Base-by-base conservation (phyloP, 2,888 invertebrate species). In the Orthosia incerta region DNA sequence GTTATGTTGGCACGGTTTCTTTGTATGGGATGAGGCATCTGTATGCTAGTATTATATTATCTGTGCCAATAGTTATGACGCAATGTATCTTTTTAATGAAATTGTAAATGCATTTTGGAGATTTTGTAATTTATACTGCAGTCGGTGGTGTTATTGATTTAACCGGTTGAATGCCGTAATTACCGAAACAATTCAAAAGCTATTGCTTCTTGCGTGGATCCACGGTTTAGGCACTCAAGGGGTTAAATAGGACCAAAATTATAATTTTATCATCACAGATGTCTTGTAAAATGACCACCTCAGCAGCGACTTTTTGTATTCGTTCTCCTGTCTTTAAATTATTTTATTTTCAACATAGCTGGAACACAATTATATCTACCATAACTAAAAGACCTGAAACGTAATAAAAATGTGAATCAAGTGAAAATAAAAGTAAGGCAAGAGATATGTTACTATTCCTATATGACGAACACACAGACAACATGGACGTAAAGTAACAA, bases 381-480 rank as follows among this genome's bases (percentile, higher is more conserved):
- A 16, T 4, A 15, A 3, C 20, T 46, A 46, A 53, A 31, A n/a
- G n/a, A 67, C 45, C 31, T 46, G 51, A n/a, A 26, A 57, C 1
- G 26, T 23, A 51, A 57, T 76, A 78, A 53, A 76, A 62, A 76
- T 18, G 51, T n/a, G 56, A 53, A 66, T 53, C 15, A 48, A 57
- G 48, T 57, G 66, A 73, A 79, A 74, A 83, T 65, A 65, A 66
- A 60, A 80, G 51, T 83, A 55, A n/a, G 12, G 18, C 23, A 18
- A 53, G 48, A 68, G 53, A 66, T 64, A 56, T 18, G 57, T 56
- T 68, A 67, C 53, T 83, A 72, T 67, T 79, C 16, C 59, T 63
- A 20, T 48, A 61, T 31, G 18, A 15, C 13, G 63, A 48, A 80
- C 84, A 80, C 45, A 81, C 81, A 20, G 82, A 16, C 50, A 79